phyloP scores from a whole-genome alignment of 1,140 invertebrate species.

The Microvelia longipes region DNA sequence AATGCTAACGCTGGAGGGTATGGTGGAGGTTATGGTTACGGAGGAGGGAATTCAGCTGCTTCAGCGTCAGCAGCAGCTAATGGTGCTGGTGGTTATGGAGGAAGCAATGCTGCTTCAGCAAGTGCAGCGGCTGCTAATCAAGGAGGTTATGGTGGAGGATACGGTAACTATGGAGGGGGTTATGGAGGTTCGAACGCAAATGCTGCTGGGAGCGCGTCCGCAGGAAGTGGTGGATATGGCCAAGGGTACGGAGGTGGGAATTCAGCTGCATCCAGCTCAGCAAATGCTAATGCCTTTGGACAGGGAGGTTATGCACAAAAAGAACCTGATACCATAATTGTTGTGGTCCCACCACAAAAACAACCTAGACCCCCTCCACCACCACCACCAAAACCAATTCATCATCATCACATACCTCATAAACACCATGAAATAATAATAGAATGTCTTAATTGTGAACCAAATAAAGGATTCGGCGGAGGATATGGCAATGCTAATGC shows the following conservation, averaged over 20 bases:
- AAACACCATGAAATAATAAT: neutral
- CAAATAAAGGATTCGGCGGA: neutral
- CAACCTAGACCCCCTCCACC: neutral
- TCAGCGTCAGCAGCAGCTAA: neutral
- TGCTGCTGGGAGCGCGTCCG: neutral
- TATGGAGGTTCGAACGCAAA: neutral
- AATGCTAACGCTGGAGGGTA: neutral
- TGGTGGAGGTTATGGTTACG: neutral
- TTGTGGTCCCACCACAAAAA: neutral
- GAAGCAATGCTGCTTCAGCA: neutral
- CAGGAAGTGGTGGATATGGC: neutral
- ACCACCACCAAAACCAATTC: neutral
- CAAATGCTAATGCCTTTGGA: neutral
- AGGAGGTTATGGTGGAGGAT: neutral
- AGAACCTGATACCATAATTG: neutral
- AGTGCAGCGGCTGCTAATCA: neutral
- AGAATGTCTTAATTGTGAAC: neutral
- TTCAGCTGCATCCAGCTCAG: neutral
- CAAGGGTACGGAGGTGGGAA: neutral
- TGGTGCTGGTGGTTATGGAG: neutral
- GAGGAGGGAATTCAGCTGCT: neutral
- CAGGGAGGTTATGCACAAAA: neutral
- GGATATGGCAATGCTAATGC: neutral
- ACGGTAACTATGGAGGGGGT: neutral
- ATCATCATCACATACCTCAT: neutral